Percentiles rank a stretch among this genome's conserved stretches.
Evolutionary conservation across 2,888 invertebrate genomes (phyloP).

Genomic region (Sympetrum striolatum): DNA sequence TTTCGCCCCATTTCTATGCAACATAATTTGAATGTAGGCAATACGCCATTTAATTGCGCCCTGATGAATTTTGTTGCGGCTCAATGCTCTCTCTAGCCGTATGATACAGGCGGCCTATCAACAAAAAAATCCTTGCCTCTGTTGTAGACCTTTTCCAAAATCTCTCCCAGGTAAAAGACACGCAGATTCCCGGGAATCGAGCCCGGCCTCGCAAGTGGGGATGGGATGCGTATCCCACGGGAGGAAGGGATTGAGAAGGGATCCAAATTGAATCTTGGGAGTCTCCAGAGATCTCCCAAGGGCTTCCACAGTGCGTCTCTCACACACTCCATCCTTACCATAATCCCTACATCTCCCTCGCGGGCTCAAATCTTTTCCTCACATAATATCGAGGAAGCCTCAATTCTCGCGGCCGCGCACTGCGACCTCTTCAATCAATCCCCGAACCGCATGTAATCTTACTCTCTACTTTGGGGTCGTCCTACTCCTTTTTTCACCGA

Average conservation of each 20-base stretch:
- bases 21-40: too few species aligned
- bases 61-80: too few species aligned
- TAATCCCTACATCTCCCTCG: background rate
- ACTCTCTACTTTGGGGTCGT: background rate
- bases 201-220: background rate
- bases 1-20: too few species aligned
- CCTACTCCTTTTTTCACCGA: background rate
- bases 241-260: constrained; percentile 3
- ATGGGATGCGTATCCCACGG: background rate
- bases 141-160: too few species aligned
- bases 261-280: constrained; percentile 42
- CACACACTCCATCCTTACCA: background rate
- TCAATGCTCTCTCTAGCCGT: too few species aligned
- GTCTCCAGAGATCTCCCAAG: constrained; percentile 29
- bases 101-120: background rate
- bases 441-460: background rate
- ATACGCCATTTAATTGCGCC: too few species aligned
- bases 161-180: background rate
- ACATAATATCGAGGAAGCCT: constrained; percentile 39
- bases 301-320: background rate
- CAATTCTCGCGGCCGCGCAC: constrained; percentile 1
- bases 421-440: background rate
- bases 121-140: background rate
- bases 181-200: background rate
- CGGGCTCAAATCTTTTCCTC: constrained; percentile 14